phyloP scores from a whole-genome alignment of 2,797 vertebrate genomes.

The Acrossocheilus fasciatus region DNA sequence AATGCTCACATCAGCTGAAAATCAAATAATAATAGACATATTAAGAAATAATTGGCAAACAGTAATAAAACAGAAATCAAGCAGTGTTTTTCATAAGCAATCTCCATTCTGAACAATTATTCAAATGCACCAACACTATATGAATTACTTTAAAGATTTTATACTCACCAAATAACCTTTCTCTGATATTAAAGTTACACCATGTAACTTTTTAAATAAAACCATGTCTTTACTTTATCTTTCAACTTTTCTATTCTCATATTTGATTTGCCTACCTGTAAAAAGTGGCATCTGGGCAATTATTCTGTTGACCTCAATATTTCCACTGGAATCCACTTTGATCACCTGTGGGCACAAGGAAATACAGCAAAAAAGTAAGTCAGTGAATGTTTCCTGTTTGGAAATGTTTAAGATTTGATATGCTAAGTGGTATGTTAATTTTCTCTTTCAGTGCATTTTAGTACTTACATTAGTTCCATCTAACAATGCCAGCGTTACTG shows the following conservation, averaged over 20 bases:
- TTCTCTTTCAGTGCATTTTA: background rate
- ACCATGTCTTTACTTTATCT: background rate
- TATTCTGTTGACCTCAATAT: conserved; percentile 76
- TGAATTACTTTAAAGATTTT: background rate
- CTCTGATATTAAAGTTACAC: background rate
- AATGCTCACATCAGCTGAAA: conserved; percentile 75
- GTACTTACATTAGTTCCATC: conserved; percentile 64
- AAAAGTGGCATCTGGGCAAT: conserved; percentile 73
- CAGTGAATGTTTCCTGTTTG: background rate
- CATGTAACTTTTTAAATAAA: background rate
- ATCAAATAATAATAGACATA: conserved; percentile 8
- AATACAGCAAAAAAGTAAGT: background rate
- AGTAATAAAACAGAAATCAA: background rate
- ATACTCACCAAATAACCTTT: background rate
- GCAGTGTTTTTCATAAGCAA: background rate
- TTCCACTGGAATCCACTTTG: conserved; percentile 66
- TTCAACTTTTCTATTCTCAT: background rate
- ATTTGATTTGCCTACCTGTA: conserved; percentile 65
- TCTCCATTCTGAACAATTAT: background rate
- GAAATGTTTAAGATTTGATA: background rate
- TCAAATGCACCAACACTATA: background rate
- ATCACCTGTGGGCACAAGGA: conserved; percentile 65
- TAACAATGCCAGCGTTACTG: conserved; percentile 71
- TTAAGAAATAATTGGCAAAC: background rate
- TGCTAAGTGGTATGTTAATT: background rate